A percentile compares a stretch with the other conserved stretches of the same genome.
phyloP scores from a whole-genome alignment of 2,797 vertebrate genomes.

The Ispidina lecontei region DNA sequence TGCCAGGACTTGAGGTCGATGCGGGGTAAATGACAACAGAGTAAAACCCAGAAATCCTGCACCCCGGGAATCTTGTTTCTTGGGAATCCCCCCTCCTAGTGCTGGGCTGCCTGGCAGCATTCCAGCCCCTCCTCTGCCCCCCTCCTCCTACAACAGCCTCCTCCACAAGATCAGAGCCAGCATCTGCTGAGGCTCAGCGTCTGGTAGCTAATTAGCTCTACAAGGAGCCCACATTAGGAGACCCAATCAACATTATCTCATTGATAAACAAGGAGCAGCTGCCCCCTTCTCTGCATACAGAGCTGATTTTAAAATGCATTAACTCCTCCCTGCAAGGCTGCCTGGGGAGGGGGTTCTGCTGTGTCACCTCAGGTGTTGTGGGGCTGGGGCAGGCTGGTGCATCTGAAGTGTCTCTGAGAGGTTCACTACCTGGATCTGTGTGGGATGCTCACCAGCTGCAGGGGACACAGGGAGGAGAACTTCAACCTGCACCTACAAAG shows the following conservation, averaged over 20 bases:
- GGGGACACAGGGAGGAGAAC: neutral
- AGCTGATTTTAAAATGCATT: neutral
- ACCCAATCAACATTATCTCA: neutral
- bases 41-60: neutral
- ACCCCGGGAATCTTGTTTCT: rapidly evolving
- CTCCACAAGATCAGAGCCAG: neutral
- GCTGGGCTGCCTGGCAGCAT: neutral
- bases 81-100: neutral
- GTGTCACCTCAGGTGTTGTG: rapidly evolving
- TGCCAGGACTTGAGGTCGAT: neutral
- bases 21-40: neutral
- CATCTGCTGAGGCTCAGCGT: neutral
- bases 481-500: neutral
- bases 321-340: neutral
- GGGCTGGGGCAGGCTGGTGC: neutral
- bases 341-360: neutral
- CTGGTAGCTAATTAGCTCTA: neutral
- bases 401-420: rapidly evolving
- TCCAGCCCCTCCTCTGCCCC: neutral
- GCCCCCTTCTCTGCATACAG: neutral
- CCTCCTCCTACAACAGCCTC: rapidly evolving
- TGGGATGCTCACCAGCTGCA: rapidly evolving
- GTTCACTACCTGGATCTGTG: rapidly evolving
- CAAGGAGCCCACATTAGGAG: neutral
- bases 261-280: neutral